Percentiles rank a stretch among this genome's conserved stretches.
These are phyloP conservation scores for Amblyjoppa fuscipennis DNA, from an alignment of 2,888 invertebrate genomes.

Conservation along the genomic window DNA sequence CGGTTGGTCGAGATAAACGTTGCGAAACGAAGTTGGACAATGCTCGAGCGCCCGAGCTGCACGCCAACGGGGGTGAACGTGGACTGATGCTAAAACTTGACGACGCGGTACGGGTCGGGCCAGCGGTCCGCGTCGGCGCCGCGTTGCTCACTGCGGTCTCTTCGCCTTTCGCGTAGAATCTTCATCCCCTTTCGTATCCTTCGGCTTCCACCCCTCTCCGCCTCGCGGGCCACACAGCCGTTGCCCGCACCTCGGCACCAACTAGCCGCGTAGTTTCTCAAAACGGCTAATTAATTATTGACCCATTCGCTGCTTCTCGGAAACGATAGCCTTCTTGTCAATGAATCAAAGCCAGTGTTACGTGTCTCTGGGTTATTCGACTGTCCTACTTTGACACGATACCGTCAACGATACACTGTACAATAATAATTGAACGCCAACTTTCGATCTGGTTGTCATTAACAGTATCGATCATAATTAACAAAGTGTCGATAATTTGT, in stretches of 20 bases:
- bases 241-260: background rate
- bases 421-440: background rate
- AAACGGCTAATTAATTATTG: slow-evolving; percentile 44
- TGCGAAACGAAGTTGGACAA: background rate
- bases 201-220: background rate
- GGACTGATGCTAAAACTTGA: slow-evolving; percentile 74
- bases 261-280: background rate
- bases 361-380: background rate
- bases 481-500: background rate
- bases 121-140: slow-evolving; percentile 70
- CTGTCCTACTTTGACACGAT: background rate
- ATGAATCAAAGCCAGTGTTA: slow-evolving; percentile 26
- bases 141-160: slow-evolving; percentile 36
- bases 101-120: slow-evolving; percentile 67
- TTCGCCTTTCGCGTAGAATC: slow-evolving; percentile 59
- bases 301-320: slow-evolving; percentile 14
- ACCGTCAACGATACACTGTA: background rate
- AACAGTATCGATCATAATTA: background rate
- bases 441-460: background rate
- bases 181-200: slow-evolving; percentile 50
- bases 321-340: background rate
- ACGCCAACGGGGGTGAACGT: slow-evolving; percentile 74
- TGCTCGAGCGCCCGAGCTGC: slow-evolving; percentile 46
- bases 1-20: background rate
- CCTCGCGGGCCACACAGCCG: background rate